phyloP scores from a whole-genome alignment of 2,797 vertebrate genomes.

The Hipposideros larvatus region DNA sequence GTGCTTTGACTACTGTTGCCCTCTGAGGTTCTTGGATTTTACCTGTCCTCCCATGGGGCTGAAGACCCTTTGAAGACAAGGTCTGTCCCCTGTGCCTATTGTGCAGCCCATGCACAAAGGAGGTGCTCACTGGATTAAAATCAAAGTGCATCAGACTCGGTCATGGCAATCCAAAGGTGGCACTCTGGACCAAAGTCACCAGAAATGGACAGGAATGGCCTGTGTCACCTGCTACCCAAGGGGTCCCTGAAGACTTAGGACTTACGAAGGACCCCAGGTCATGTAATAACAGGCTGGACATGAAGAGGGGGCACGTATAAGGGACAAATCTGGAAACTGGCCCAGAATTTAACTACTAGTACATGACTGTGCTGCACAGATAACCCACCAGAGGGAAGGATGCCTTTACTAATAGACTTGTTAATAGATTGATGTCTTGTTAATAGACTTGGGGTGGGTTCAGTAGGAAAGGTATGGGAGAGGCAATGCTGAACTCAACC shows the following conservation, averaged over 20 bases:
- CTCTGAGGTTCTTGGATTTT: neutral
- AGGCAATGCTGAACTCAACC: neutral
- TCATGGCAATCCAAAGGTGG: neutral
- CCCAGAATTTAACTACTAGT: neutral
- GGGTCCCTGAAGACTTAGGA: neutral
- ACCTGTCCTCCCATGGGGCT: neutral
- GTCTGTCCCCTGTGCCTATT: neutral
- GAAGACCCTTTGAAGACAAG: neutral
- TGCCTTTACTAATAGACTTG: neutral
- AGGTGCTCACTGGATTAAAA: neutral
- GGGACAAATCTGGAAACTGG: neutral
- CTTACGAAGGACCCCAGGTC: neutral
- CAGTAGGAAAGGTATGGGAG: neutral
- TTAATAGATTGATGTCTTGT: neutral
- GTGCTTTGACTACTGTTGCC: neutral
- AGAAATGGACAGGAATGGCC: neutral
- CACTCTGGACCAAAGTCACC: neutral
- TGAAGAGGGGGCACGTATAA: neutral
- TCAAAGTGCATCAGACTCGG: neutral
- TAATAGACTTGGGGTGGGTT: neutral
- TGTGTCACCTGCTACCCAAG: neutral
- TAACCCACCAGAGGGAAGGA: neutral
- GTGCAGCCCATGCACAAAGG: neutral
- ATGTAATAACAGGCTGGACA: neutral
- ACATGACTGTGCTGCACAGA: neutral